Evolutionary conservation across 2,888 invertebrate species (phyloP), one percentile per base, ranked within the genome.

Genomic region (Cheilosia scutellata): DNA sequence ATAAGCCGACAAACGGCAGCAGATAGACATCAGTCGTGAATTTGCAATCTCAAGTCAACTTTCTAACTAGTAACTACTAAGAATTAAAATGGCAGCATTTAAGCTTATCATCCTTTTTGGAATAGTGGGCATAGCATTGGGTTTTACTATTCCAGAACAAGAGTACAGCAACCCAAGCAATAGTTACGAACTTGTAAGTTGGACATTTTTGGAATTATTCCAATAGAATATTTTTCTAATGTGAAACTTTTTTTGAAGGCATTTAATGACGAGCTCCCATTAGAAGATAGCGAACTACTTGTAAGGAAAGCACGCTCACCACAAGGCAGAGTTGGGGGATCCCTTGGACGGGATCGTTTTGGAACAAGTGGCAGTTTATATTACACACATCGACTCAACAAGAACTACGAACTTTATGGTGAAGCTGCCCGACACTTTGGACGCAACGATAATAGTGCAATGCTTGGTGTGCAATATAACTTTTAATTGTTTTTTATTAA

Each of bases 51-150:
- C 51, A 40, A 31, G 13, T 0, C 16, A 31, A 55, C 29, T 6
- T 37, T 0, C 57, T n/a, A n/a, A n/a, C n/a, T n/a, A n/a, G n/a
- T 7, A 33, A 65, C 25, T 6, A 16, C 4, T 29, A 27, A 16
- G 7, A 74, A 0, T 25, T 9, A 55, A 65, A 51, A 76, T 76
- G 76, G 27, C 65, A 25, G 16, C 62, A 31, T 13, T 66, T n/a
- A 76, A 51, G n/a, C 29, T 55, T 5, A 31, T 76, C 6, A 65
- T 76, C 25, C 55, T 77, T 5, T 40, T 51, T 7, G 68, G 76
- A 33, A 51, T 77, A 6, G 42, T 68, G 11, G 76, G 58, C 5
- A 20, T 66, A 16, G 51, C 76, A 1, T 47, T 76, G 9, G 66
- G 66, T 11, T 68, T 51, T n/a, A 60, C 68, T n/a, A n/a, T n/a